Evolutionary conservation across 2,888 invertebrate species (phyloP).

Genomic region (Nephrotoma appendiculata): DNA sequence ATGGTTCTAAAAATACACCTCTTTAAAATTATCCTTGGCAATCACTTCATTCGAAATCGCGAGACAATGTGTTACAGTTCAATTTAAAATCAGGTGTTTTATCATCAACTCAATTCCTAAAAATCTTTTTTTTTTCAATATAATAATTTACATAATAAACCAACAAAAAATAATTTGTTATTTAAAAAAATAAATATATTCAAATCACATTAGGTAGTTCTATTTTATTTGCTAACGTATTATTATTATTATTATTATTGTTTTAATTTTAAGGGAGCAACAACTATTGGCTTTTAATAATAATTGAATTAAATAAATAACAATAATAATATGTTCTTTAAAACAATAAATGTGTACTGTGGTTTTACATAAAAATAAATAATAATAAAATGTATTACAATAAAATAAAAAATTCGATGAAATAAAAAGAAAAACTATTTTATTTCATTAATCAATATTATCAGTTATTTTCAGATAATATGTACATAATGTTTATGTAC

Average conservation of each 20-base stretch:
- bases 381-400: not conserved
- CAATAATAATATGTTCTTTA: not conserved
- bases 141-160: not conserved
- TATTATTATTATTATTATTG: not conserved
- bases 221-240: not conserved
- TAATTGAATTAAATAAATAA: not conserved
- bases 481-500: not conserved
- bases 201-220: not conserved
- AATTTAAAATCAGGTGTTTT: constrained; percentile 7
- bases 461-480: not conserved
- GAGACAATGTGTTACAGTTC: constrained; percentile 8
- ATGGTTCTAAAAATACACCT: not conserved
- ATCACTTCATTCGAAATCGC: not conserved
- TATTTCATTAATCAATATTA: not conserved
- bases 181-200: not conserved
- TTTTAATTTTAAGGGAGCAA: not conserved
- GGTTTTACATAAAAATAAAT: not conserved
- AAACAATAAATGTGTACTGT: not conserved
- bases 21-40: not conserved
- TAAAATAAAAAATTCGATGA: not conserved
- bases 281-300: not conserved
- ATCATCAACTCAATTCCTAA: not conserved
- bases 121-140: not conserved
- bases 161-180: not conserved
- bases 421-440: not conserved